Evolutionary conservation across 2,797 vertebrate species (phyloP), one percentile per base, ranked within the genome.

Genomic region (Pterois miles): DNA sequence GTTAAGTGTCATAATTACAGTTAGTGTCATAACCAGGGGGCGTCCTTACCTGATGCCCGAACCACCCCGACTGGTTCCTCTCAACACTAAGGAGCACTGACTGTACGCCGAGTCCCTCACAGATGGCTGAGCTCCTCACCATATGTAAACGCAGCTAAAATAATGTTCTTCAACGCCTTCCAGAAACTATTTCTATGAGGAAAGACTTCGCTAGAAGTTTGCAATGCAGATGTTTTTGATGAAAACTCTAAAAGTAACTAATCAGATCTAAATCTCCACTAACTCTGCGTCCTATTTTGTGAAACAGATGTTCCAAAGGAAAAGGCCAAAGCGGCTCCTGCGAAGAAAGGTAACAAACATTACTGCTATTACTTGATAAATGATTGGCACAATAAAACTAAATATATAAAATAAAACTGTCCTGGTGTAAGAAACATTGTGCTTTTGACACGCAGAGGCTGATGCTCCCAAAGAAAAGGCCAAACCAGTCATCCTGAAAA

Each of bases 281-380:
- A 31, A 71, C 16, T 52, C 56, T 71, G 48, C 34, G 8, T 8
- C 10, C 2, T 66, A 2, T 82, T 74, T 72, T 68, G 27, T 80
- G n/a, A 70, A n/a, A 22, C 71, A 88, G 84, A 87, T 22, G 66
- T 58, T 64, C 56, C 65, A 33, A 92, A 90, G 76, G 80, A 88
- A 57, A 89, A 88, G 46, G 74, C 70, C 27, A 91, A 86, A 86
- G 66, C 23, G 60, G 38, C 56, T 27, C 83, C 88, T 80, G 63
- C 70, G 31, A 86, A 84, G 65, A 92, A 89, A 87, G 89, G 89
- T 93, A 87, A 74, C 0, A 10, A 9, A 50, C 5, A 63, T 16
- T 25, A 7, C 38, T 6, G 4, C 4, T 40, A 38, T 6, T 27
- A 57, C 11, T 1, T 34, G 9, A 6, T 52, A 1, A 31, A 31